Base-by-base conservation (phyloP, 2,113 vertebrate genomes). In the Aptenodytes forsteri region DNA sequence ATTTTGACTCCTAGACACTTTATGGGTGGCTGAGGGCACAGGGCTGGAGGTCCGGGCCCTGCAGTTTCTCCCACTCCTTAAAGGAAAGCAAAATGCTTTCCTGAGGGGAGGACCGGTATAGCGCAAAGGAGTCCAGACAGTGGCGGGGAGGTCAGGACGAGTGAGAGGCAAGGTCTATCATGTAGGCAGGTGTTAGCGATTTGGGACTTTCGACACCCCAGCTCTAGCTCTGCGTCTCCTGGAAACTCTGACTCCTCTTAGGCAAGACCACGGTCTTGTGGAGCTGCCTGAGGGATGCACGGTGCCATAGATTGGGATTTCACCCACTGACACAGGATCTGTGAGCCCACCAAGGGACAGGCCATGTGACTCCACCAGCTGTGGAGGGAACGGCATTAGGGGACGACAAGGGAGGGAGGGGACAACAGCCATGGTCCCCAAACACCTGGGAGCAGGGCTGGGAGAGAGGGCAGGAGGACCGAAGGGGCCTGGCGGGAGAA, bases 361-460 rank as follows among this genome's bases (percentile, higher is more conserved):
- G 18, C 27, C 54, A n/a, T 20, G 47, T 76, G 38, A 47, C 44
- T 81, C 26, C 52, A 67, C 26, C 54, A 83, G 21, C 65, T 0
- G 0, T n/a, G 84, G 26, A 36, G 29, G 16, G 34, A 36, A 34
- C 1, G 4, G 19, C 12, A 15, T 34, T 42, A 82, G 20, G 5
- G 58, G 18, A 29, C 26, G 66, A 11, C 11, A 71, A 52, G 20
- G 14, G 52, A 72, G 17, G 34, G 34, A 81, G 34, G 11, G 7
- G 46, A 38, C 52, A 62, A 44, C 7, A 52, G 36, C n/a, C 30
- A 7, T 23, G 10, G 5, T 89, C 20, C 10, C 34, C 22, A 79
- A 20, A 65, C 3, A 3, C 21, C 11, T n/a, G 22, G 46, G 36
- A 62, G 18, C 25, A 38, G 11, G 38, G 25, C 19, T 65, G 34